Conservation (phyloP, 1,140 invertebrate genomes). For the Hestina assimilis region DNA sequence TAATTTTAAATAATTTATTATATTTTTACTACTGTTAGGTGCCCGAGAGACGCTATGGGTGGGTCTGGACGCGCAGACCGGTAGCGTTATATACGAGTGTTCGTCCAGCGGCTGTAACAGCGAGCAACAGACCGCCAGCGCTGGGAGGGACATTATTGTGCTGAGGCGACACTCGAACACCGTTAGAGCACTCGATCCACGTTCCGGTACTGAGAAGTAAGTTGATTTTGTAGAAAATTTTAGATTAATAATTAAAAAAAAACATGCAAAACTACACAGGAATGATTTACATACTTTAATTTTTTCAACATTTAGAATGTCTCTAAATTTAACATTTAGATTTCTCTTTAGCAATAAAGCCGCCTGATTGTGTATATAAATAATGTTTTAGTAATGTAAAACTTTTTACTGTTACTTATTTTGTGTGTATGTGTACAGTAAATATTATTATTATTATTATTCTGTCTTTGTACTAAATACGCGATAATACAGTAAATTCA, state of each 20-base stretch:
- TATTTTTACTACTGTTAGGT: conserved; percentile 51
- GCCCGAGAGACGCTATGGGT: conserved; percentile 84
- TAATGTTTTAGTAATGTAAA: too few species aligned
- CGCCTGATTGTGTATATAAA: too few species aligned
- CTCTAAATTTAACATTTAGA: too few species aligned
- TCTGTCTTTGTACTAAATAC: too few species aligned
- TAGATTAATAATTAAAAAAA: neutral
- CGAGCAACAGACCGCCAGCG: conserved; percentile 56
- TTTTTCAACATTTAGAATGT: too few species aligned
- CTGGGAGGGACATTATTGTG: conserved; percentile 85
- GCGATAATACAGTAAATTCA: too few species aligned
- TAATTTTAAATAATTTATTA: neutral
- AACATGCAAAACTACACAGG: too few species aligned
- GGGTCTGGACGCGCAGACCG: conserved; percentile 87
- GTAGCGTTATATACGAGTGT: conserved; percentile 89
- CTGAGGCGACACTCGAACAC: conserved; percentile 90
- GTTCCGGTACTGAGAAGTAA: conserved; percentile 89
- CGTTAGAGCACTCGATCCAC: conserved; percentile 91
- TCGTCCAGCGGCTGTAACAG: conserved; percentile 83
- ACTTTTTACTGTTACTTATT: too few species aligned
- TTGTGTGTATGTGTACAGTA: too few species aligned
- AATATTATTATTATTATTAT: too few species aligned
- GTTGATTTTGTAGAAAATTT: conserved; percentile 16
- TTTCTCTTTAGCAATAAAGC: too few species aligned
- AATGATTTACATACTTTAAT: too few species aligned